phyloP scores from a whole-genome alignment of 2,888 invertebrate genomes.

The Pachymerium ferrugineum region DNA sequence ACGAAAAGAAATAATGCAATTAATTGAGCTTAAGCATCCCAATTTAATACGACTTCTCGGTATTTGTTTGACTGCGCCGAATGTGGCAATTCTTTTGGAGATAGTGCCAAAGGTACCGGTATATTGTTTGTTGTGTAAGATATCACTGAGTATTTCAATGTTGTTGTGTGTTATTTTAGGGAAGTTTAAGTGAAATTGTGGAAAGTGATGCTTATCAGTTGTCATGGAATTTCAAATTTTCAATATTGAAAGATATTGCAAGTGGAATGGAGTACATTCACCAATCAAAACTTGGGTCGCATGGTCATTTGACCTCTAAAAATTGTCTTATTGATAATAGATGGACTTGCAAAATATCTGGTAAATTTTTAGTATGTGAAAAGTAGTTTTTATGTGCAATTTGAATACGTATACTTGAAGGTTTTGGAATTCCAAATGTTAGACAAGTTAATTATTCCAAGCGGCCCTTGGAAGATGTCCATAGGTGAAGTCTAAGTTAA shows the following conservation, averaged over 20 bases:
- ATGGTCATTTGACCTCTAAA: background rate
- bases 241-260: conserved; percentile 11
- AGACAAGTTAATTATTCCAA: background rate
- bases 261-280: conserved; percentile 22
- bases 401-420: too few relatives aligned
- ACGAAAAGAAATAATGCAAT: conserved; percentile 69
- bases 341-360: conserved; percentile 28
- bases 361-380: background rate
- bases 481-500: background rate
- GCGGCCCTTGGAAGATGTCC: too few relatives aligned
- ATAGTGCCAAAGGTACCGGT: conserved; percentile 16
- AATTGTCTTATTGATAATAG: conserved; percentile 27
- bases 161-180: background rate
- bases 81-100: conserved; percentile 29
- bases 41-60: conserved; percentile 78
- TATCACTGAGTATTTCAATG: background rate
- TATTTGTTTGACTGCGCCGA: conserved; percentile 41
- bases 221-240: conserved; percentile 29
- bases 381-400: background rate
- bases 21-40: conserved; percentile 87
- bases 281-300: background rate
- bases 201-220: background rate
- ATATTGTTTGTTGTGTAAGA: background rate
- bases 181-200: conserved; percentile 20
- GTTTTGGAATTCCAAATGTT: conserved; percentile 7